Evolutionary conservation across 2,888 invertebrate species (phyloP).

Genomic region (Pyrgus malvae): DNA sequence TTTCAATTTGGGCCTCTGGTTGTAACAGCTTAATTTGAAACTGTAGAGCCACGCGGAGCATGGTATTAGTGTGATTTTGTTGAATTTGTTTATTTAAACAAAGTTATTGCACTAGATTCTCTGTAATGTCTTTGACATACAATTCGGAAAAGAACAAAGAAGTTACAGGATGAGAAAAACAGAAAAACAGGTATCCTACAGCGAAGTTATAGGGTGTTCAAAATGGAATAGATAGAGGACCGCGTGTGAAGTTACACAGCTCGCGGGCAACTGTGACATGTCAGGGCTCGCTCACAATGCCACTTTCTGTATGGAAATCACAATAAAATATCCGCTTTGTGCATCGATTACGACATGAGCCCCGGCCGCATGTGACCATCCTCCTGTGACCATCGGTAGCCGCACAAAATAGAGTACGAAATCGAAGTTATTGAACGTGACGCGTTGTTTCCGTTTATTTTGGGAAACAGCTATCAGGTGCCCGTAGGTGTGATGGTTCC

Average conservation of each 20-base stretch:
- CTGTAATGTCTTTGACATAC: too few species aligned
- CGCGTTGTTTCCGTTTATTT: conserved; percentile 20
- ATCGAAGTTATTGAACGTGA: conserved; percentile 27
- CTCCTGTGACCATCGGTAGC: conserved; percentile 41
- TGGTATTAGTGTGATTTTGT: background rate
- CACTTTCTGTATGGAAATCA: conserved; percentile 76
- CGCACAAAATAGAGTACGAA: conserved; percentile 23
- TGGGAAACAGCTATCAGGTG: background rate
- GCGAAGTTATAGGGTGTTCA: background rate
- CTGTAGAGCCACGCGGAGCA: background rate
- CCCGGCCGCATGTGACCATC: conserved; percentile 59
- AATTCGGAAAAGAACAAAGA: too few species aligned
- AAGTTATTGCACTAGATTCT: too few species aligned
- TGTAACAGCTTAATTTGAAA: background rate
- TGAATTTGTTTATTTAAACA: too few species aligned
- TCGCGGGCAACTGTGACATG: conserved; percentile 68
- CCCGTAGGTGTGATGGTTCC: conserved; percentile 1
- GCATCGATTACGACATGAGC: conserved; percentile 75
- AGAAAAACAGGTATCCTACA: background rate
- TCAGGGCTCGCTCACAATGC: conserved; percentile 68
- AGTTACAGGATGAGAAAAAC: background rate
- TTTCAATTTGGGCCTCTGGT: background rate
- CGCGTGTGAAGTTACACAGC: conserved; percentile 53
- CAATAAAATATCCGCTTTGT: conserved; percentile 79
- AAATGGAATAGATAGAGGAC: conserved; percentile 11